phyloP scores from a whole-genome alignment of 2,113 vertebrate genomes.

The Neodon shergylaensis region DNA sequence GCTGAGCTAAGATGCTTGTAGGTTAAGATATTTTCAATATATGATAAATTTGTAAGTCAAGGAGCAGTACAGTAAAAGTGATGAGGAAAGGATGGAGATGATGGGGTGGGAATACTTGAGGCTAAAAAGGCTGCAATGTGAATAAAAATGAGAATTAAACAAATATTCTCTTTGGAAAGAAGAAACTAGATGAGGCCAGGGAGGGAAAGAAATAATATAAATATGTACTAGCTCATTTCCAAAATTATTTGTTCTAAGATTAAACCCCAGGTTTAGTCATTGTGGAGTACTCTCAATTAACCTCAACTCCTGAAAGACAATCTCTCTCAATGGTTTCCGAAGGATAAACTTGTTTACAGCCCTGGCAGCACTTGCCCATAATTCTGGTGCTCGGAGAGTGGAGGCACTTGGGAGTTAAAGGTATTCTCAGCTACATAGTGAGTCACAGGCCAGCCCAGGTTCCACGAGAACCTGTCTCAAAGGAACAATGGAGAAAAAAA shows the following conservation, averaged over 20 bases:
- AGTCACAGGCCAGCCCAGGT: background rate
- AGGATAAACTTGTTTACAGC: background rate
- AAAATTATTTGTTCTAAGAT: slow-evolving; percentile 44
- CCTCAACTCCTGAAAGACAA: background rate
- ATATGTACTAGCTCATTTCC: background rate
- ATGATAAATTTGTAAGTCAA: background rate
- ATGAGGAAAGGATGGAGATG: background rate
- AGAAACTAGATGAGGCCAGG: background rate
- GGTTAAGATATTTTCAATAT: background rate
- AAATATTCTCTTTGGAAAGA: background rate
- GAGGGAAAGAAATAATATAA: slow-evolving; percentile 15
- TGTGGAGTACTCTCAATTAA: background rate
- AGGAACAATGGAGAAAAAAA: background rate
- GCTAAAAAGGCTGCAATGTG: background rate
- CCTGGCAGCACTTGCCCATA: background rate
- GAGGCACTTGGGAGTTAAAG: background rate
- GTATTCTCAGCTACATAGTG: background rate
- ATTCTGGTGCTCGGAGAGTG: background rate
- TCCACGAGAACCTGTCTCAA: background rate
- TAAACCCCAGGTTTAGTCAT: background rate
- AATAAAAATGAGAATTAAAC: background rate
- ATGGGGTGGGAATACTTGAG: background rate
- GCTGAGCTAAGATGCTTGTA: background rate
- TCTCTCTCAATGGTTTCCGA: background rate
- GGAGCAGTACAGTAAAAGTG: background rate